Evolutionary conservation across 2,888 invertebrate genomes (phyloP).

Genomic region (Lottia scabra): DNA sequence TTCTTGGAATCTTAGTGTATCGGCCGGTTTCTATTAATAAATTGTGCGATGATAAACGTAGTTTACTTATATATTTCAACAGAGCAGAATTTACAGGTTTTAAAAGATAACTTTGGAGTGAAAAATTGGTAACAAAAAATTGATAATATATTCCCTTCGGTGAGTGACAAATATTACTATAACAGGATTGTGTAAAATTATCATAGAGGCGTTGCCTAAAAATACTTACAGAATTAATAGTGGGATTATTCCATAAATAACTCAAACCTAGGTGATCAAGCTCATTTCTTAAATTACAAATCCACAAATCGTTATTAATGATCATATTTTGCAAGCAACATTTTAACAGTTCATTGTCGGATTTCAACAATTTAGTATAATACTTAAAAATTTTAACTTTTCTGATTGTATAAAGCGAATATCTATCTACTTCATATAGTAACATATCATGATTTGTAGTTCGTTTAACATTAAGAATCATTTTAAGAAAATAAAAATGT

Average conservation of each 20-base stretch:
- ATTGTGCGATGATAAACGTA: not conserved
- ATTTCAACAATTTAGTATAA: not conserved
- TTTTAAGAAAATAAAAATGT: slow-evolving; percentile 8
- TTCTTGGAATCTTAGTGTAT: not conserved
- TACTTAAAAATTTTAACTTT: not conserved
- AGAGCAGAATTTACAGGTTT: not conserved
- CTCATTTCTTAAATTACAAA: not conserved
- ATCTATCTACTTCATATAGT: not conserved
- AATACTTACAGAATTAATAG: not conserved
- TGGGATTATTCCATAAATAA: not conserved
- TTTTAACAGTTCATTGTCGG: not conserved
- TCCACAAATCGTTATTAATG: not conserved
- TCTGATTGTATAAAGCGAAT: not conserved
- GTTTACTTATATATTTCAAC: not conserved
- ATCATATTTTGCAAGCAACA: not conserved
- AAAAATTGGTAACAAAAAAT: not conserved
- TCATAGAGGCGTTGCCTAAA: not conserved
- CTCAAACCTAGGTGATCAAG: not conserved
- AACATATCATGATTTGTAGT: not conserved
- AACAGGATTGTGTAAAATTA: not conserved
- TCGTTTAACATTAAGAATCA: slow-evolving; percentile 1
- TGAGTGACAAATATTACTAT: not conserved
- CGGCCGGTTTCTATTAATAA: slow-evolving; percentile 1
- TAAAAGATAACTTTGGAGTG: not conserved
- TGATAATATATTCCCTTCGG: not conserved